Evolutionary conservation across 2,113 vertebrate species (phyloP), one percentile per base, ranked within the genome.

Genomic region (Anolis carolinensis): DNA sequence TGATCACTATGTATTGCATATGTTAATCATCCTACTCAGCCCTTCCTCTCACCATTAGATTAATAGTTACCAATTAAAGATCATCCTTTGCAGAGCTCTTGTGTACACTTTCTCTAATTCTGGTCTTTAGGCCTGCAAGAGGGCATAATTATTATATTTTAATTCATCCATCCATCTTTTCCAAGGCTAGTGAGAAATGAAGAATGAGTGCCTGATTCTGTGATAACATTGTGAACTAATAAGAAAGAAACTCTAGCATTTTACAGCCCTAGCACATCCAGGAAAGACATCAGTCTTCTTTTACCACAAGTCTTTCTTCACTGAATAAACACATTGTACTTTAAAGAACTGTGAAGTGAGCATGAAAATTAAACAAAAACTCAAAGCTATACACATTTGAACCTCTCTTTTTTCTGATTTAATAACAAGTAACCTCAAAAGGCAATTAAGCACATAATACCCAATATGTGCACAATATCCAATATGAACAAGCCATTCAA

Each of bases 21-120:
- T 90, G 90, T 93, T 95, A 95, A 96, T 95, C 94, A 95, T 91
- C 90, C 87, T 77, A 92, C 87, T 77, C 8, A 0, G 87, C 89
- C 92, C 82, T 82, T 63, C 91, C 90, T 93, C 90, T 93, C 84
- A 63, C 84, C 80, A 89, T 93, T 95, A 95, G 95, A 96, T 95
- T 96, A 96, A 96, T 95, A 93, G 93, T 81, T 90, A 85, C 82
- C 92, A 95, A 94, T 96, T 96, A 96, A 88, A 86, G 87, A 90
- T 83, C 32, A 27, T 89, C 83, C 89, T 81, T 85, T 83, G 55
- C 79, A 85, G 87, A 92, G 93, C 89, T 89, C 93, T 92, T 96
- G 94, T 95, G 91, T 96, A 95, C 89, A 93, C 87, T 88, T 92
- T 91, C 93, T 89, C 83, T 95, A 95, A 96, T 95, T 94, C 90